phyloP scores from a whole-genome alignment of 2,888 invertebrate genomes.

The Trichogramma evanescens region DNA sequence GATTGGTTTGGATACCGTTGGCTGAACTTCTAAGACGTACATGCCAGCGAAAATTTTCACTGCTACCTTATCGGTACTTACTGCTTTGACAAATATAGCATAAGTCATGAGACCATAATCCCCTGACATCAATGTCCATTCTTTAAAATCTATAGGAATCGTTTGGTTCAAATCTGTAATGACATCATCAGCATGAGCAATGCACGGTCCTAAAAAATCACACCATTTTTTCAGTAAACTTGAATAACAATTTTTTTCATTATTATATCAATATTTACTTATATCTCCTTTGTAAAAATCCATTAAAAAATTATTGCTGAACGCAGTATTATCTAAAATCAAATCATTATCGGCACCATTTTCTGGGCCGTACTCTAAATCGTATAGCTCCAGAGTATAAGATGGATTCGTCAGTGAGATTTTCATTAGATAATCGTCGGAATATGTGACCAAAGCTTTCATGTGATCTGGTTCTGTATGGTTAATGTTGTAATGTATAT shows the following conservation, averaged over 20 bases:
- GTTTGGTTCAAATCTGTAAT: constrained; percentile 16
- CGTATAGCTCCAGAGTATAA: constrained; percentile 29
- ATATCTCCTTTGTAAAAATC: constrained; percentile 12
- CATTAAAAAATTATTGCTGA: constrained; percentile 24
- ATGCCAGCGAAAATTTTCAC: constrained; percentile 22
- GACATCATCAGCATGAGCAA: constrained; percentile 8
- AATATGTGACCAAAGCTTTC: constrained; percentile 30
- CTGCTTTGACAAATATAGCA: constrained; percentile 39
- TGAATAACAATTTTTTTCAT: background rate
- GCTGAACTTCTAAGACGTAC: constrained; percentile 27
- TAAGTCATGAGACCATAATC: constrained; percentile 32
- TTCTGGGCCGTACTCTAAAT: constrained; percentile 25
- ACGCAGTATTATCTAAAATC: constrained; percentile 32
- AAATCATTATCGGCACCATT: constrained; percentile 19
- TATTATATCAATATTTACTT: constrained; percentile 15
- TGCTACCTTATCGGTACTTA: constrained; percentile 28
- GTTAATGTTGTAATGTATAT: constrained; percentile 24
- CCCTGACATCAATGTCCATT: constrained; percentile 41
- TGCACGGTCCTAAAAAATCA: constrained; percentile 12
- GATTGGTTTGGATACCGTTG: constrained; percentile 9
- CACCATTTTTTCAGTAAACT: background rate
- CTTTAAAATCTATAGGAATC: constrained; percentile 14
- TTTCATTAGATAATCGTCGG: constrained; percentile 29
- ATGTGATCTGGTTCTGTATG: constrained; percentile 29
- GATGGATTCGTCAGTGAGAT: constrained; percentile 32